Evolutionary conservation across 2,797 vertebrate species (phyloP), one percentile per base, ranked within the genome.

Genomic region (Gallinago solitaria): DNA sequence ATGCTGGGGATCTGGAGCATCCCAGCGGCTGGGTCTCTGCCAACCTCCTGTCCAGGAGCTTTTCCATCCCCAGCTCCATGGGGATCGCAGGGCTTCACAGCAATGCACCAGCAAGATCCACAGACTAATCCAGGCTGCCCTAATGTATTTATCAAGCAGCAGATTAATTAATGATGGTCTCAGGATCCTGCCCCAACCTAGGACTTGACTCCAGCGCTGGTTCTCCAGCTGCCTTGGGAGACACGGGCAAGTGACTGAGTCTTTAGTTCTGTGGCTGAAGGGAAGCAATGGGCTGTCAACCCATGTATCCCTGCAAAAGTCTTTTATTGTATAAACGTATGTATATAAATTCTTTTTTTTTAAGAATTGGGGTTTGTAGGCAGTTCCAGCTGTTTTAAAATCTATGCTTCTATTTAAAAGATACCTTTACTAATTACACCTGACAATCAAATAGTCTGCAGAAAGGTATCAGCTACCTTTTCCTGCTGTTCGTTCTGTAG

Each of bases 361-460:
- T 43, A 73, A 82, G 59, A 95, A 67, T 41, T 60, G 74, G 37
- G 48, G 45, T 89, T 80, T 39, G 33, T 65, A 83, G 89, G 50
- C 69, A 71, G 83, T 74, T 95, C 71, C 67, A 90, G 84, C 71
- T 81, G 61, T 67, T 96, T 83, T 81, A 56, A 82, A 90, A 71
- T 83, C 88, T 71, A 45, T 85, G 71, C 73, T 69, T 94, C 74
- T 92, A 11, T 93, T 95, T 93, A 87, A 93, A 81, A 95, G 90
- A 85, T 85, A 96, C 56, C 82, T 25, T 92, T 94, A 24, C 82
- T 97, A 96, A 93, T 96, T 96, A 64, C 54, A 87, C 70, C 60
- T 89, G 74, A 70, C 94, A 92, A 84, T 95, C 89, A 89, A 81
- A 64, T 51, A 68, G 60, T 87, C 64, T 91, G 68, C 76, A 30